Base-by-base conservation (phyloP, 2,113 vertebrate genomes). In the Galemys pyrenaicus region DNA sequence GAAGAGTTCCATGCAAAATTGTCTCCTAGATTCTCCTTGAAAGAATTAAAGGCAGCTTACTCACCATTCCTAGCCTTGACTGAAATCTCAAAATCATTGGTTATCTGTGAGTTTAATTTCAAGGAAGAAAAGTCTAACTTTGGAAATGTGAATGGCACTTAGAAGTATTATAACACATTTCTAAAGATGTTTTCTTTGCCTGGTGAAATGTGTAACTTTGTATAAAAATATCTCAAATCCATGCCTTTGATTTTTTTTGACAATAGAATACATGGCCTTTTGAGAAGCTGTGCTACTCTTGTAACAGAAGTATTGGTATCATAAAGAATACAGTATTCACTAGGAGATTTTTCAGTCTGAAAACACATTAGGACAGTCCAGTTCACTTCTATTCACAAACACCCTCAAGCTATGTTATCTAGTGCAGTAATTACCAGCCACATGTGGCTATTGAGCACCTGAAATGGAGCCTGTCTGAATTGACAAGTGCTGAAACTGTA, bases 21-120 rank as follows among this genome's bases (percentile, higher is more conserved):
- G 51, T 26, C 88, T 84, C n/a, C 73, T 32, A 81, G 73, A 81
- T 12, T 95, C 35, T 81, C 68, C 62, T 67, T 80, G 28, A 32
- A 97, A 87, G 71, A 91, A 91, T 67, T 71, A 95, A 79, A 82
- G 91, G 35, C n/a, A 32, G 60, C 73, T 67, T 89, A 87, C n/a
- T 89, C 87, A 68, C 7, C 35, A 60, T 30, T 94, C 68, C 80
- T 85, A 67, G 81, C 19, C 32, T n/a, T 93, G n/a, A 91, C 19
- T 91, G 41, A 62, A 95, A 87, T 92, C 80, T 71, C 64, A 49
- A 46, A 39, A 58, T 49, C 75, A 75, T 11, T 46, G 32, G 3
- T 0, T 0, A 6, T 41, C 44, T 0, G 41, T 89, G 17, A 10
- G 2, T 73, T 96, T 92, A 95, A 58, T 82, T 96, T 95, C 88